Percentiles rank a stretch among this genome's conserved stretches.
phyloP scores from a whole-genome alignment of 2,888 invertebrate species.

The Deroplatys truncata region DNA sequence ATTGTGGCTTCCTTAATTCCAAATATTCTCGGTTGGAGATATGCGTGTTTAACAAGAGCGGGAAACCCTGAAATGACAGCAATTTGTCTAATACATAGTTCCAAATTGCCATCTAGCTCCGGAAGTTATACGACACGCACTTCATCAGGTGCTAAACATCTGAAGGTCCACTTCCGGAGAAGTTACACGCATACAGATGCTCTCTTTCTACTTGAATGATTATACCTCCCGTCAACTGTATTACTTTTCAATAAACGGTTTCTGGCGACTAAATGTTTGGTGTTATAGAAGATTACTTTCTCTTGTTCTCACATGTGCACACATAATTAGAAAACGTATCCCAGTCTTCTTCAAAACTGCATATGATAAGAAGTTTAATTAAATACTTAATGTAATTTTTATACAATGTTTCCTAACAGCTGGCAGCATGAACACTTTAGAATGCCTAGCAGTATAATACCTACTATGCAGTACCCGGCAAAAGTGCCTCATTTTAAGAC shows the following conservation, averaged over 20 bases:
- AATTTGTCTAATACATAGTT: neutral
- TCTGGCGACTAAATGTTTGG: neutral
- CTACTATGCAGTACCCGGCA: too few species aligned
- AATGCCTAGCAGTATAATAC: too few species aligned
- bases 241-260: neutral
- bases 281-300: too few species aligned
- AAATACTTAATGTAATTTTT: too few species aligned
- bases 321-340: too few species aligned
- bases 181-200: neutral
- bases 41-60: neutral
- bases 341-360: too few species aligned
- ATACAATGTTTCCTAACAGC: too few species aligned
- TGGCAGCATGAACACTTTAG: too few species aligned
- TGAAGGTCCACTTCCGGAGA: neutral
- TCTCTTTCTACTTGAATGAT: neutral
- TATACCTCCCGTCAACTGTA: neutral
- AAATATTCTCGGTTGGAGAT: neutral
- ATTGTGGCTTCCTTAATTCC: neutral
- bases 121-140: neutral
- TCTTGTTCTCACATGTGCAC: too few species aligned
- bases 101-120: neutral
- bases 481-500: too few species aligned
- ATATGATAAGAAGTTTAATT: too few species aligned
- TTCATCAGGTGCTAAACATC: neutral
- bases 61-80: neutral